Conservation (phyloP, 1,140 invertebrate genomes). For the Ceratina australensis region DNA sequence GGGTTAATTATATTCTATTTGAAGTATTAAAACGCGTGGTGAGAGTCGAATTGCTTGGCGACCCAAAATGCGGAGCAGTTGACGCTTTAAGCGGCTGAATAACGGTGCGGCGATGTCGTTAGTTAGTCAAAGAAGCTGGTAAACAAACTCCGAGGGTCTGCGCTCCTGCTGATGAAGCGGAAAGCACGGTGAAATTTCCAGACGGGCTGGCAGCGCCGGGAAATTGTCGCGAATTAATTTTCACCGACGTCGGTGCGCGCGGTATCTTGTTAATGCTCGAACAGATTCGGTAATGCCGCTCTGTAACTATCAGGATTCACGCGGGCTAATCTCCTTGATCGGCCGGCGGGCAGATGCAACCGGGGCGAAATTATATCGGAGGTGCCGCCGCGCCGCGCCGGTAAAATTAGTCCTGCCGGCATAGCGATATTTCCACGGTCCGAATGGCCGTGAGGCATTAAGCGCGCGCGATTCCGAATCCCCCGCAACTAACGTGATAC, state of each 20-base stretch:
- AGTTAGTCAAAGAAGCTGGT: neutral
- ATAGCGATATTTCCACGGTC: slow-evolving; percentile 5
- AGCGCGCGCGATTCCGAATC: neutral
- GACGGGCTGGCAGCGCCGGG: neutral
- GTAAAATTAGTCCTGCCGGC: slow-evolving; percentile 21
- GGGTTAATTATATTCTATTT: too few species aligned
- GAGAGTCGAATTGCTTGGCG: too few species aligned
- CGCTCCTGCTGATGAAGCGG: neutral
- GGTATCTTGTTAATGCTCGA: slow-evolving; percentile 32
- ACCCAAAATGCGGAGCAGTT: too few species aligned
- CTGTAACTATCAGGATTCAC: slow-evolving; percentile 10
- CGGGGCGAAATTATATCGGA: slow-evolving; percentile 18
- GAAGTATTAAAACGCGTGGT: too few species aligned
- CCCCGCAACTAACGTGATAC: slow-evolving; percentile 5
- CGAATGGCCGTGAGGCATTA: slow-evolving; percentile 2
- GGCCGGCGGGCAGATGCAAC: slow-evolving; percentile 6
- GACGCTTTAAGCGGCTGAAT: neutral
- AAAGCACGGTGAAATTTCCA: neutral
- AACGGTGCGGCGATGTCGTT: neutral
- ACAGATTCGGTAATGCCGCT: slow-evolving; percentile 27
- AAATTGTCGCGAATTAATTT: slow-evolving; percentile 35
- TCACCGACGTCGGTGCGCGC: slow-evolving; percentile 4
- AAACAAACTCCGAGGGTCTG: too few species aligned
- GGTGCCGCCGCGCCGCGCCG: neutral
- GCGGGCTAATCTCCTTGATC: slow-evolving; percentile 28